Evolutionary conservation across 2,113 vertebrate genomes (phyloP).

Genomic region (Planiliza haematocheilus): DNA sequence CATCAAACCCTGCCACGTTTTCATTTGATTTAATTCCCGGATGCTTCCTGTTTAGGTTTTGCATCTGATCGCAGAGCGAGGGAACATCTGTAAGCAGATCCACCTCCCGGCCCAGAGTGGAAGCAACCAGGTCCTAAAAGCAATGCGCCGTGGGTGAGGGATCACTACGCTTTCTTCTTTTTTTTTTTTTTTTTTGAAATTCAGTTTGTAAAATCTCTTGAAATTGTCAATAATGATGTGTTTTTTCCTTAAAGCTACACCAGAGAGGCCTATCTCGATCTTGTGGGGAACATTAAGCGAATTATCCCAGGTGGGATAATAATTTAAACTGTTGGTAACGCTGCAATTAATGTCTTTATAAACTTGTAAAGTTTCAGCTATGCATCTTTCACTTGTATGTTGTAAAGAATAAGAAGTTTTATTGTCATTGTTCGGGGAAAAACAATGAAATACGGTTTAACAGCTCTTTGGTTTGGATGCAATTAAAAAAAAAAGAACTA

Average conservation of each 20-base stretch:
- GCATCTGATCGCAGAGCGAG: conserved; percentile 90
- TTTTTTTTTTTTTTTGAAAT: no score
- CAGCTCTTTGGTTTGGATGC: no score
- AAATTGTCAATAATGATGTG: background rate
- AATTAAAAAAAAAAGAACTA: no score
- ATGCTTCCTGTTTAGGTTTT: conserved; percentile 85
- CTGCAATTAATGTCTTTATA: no score
- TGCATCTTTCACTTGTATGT: no score
- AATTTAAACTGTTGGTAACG: no score
- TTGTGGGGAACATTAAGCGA: conserved; percentile 87
- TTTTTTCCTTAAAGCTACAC: conserved; percentile 86
- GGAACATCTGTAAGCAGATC: conserved; percentile 96
- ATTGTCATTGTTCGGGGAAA: no score
- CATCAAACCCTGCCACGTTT: no score
- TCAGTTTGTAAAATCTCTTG: background rate
- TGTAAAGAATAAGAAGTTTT: no score
- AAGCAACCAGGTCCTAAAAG: conserved; percentile 89
- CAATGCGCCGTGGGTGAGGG: conserved; percentile 92
- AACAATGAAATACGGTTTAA: no score
- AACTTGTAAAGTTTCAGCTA: no score
- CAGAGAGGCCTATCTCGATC: conserved; percentile 91
- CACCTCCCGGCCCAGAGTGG: conserved; percentile 97
- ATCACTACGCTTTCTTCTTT: no score
- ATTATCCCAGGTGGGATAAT: conserved; percentile 87
- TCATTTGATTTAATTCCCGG: background rate